These are phyloP conservation scores for Orchesella cincta DNA, from an alignment of 1,140 invertebrate genomes.

Conservation along the genomic window DNA sequence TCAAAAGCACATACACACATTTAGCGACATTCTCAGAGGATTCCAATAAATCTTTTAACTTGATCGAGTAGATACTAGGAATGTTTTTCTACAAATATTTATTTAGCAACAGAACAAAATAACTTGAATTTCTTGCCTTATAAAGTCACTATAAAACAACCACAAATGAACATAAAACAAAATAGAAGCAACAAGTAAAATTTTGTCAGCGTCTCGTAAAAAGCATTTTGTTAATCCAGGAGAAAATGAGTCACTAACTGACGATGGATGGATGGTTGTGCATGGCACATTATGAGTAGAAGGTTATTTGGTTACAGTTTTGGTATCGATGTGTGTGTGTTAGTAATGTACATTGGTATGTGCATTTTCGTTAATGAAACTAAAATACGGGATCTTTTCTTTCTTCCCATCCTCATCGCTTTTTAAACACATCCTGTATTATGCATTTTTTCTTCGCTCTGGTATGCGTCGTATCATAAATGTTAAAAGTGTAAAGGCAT, in stretches of 20 bases:
- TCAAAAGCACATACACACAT: too few species aligned
- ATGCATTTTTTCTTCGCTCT: constrained; percentile 21
- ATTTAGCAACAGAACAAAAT: too few species aligned
- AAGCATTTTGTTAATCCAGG: constrained; percentile 4
- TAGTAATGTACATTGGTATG: not conserved
- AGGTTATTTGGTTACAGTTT: not conserved
- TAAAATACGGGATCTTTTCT: constrained; percentile 24
- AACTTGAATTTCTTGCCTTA: too few species aligned
- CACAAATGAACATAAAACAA: not conserved
- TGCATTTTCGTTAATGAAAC: constrained; percentile 25
- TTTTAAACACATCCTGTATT: constrained; percentile 17
- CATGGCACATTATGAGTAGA: not conserved
- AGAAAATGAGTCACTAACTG: constrained; percentile 24
- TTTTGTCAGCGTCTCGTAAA: not conserved
- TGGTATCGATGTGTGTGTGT: not conserved
- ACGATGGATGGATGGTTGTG: not conserved
- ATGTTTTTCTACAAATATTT: too few species aligned
- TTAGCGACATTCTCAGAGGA: too few species aligned
- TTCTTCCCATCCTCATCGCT: not conserved
- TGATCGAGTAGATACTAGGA: too few species aligned
- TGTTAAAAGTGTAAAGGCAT: not conserved
- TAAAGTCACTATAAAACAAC: too few species aligned
- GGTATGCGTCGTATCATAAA: constrained; percentile 20
- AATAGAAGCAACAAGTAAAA: constrained; percentile 1
- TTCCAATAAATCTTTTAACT: too few species aligned